phyloP scores from a whole-genome alignment of 30 jellyfish, hydroid and myxozoan species.

The Cassiopea andromeda region DNA sequence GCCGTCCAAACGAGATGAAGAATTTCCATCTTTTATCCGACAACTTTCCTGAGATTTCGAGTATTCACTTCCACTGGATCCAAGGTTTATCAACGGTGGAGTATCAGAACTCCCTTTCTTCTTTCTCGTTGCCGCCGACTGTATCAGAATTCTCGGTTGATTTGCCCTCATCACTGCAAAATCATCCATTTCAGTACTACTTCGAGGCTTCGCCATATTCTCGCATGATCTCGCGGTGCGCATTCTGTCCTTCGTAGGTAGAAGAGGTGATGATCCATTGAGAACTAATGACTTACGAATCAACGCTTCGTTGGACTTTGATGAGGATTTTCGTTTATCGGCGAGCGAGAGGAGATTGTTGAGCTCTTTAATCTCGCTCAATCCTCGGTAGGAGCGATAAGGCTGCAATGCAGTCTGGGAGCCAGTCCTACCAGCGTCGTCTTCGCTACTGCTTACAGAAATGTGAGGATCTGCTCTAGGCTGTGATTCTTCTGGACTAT shows the following conservation, averaged over 20 bases:
- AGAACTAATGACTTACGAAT: slow-evolving; percentile 78
- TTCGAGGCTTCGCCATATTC: slow-evolving; percentile 23
- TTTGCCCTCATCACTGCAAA: slow-evolving; percentile 47
- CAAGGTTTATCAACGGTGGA: slow-evolving; percentile 28
- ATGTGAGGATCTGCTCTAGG: slow-evolving; percentile 44
- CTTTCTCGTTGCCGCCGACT: slow-evolving; percentile 47
- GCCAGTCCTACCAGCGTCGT: slow-evolving; percentile 59
- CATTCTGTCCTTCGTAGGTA: slow-evolving; percentile 58
- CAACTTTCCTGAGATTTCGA: slow-evolving; percentile 22
- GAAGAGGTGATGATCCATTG: slow-evolving; percentile 75
- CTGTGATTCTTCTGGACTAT: slow-evolving; percentile 10
- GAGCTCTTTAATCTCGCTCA: slow-evolving; percentile 79
- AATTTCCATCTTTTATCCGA: neutral
- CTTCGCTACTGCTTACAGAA: slow-evolving; percentile 90
- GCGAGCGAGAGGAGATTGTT: slow-evolving; percentile 65
- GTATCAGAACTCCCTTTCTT: slow-evolving; percentile 36
- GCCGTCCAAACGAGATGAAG: neutral
- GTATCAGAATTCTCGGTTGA: slow-evolving; percentile 30
- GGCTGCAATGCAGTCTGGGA: slow-evolving; percentile 74
- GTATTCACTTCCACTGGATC: slow-evolving; percentile 45
- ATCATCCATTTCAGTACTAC: slow-evolving; percentile 40
- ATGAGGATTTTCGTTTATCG: slow-evolving; percentile 65
- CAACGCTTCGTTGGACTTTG: slow-evolving; percentile 71
- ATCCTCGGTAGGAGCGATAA: slow-evolving; percentile 93
- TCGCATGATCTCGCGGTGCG: slow-evolving; percentile 85